Conservation (phyloP, 2,113 vertebrate species). For the Oryzias curvinotus region DNA sequence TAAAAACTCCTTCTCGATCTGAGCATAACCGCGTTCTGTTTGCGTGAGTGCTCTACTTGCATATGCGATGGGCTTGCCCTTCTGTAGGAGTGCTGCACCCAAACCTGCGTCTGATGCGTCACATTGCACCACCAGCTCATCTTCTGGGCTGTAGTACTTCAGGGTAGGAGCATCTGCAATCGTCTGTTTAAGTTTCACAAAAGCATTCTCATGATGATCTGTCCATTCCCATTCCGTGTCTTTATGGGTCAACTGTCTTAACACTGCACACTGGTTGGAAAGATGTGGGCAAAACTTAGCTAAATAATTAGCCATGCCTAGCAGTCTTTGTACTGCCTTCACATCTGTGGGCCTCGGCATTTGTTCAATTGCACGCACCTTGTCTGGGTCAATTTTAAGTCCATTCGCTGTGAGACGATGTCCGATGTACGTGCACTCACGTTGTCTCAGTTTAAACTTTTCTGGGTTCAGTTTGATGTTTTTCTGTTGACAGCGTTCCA, state of each 20-base stretch:
- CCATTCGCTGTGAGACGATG: constrained; percentile 1
- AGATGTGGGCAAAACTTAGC: no score
- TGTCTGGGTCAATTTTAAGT: neutral
- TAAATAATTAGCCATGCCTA: neutral
- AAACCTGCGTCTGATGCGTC: constrained; percentile 1
- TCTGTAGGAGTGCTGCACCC: constrained; percentile 4
- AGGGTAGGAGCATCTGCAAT: neutral
- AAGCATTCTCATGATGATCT: neutral
- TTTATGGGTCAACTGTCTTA: no score
- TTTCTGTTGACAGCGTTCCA: neutral
- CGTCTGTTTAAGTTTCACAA: neutral
- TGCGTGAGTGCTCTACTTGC: neutral
- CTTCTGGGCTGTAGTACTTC: constrained; percentile 1
- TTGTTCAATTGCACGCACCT: neutral
- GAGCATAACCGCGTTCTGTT: neutral
- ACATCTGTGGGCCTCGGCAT: constrained; percentile 2
- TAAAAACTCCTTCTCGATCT: constrained; percentile 15
- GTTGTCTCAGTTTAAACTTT: constrained; percentile 18
- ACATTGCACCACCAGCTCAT: neutral
- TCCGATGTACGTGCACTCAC: constrained; percentile 12
- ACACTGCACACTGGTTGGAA: no score
- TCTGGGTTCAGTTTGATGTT: constrained; percentile 23
- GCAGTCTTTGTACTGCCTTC: constrained; percentile 4
- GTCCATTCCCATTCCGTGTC: constrained; percentile 8
- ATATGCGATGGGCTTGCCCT: neutral